phyloP scores from a whole-genome alignment of 2,113 vertebrate genomes.

The Silurus meridionalis region DNA sequence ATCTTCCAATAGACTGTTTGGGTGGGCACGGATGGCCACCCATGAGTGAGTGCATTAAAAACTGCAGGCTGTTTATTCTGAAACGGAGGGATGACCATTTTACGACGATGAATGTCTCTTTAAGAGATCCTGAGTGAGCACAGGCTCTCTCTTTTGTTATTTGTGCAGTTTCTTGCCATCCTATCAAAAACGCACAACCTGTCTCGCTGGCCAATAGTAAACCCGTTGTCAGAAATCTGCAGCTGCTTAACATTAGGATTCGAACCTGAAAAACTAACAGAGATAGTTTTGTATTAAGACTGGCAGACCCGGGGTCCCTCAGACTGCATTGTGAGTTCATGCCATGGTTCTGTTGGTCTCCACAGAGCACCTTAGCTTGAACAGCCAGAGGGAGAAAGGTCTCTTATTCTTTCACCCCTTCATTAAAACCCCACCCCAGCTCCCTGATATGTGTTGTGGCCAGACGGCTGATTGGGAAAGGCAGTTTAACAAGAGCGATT shows the following conservation, averaged over 20 bases:
- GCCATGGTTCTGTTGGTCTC: constrained; percentile 28
- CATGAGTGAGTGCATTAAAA: constrained; percentile 59
- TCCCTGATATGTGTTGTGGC: constrained; percentile 29
- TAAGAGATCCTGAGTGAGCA: constrained; percentile 33
- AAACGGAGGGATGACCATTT: constrained; percentile 62
- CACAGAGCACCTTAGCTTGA: constrained; percentile 28
- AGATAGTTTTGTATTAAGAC: constrained; percentile 26
- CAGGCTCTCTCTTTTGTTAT: constrained; percentile 26
- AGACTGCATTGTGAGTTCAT: constrained; percentile 40
- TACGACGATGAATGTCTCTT: constrained; percentile 61
- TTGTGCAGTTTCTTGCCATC: constrained; percentile 1
- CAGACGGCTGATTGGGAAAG: constrained; percentile 52
- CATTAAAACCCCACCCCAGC: neutral
- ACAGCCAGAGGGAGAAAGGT: constrained; percentile 4
- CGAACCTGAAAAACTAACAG: constrained; percentile 12
- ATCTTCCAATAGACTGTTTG: constrained; percentile 57
- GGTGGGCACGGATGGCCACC: constrained; percentile 68
- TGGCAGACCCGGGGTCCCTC: constrained; percentile 6
- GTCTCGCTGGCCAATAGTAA: neutral
- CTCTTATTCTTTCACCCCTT: neutral
- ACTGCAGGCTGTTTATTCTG: constrained; percentile 65
- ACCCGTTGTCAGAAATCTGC: constrained; percentile 24
- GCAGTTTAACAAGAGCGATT: constrained; percentile 57
- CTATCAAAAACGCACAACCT: neutral
- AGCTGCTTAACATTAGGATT: constrained; percentile 37